Base-by-base conservation (phyloP, 2,888 invertebrate genomes). In the Cryptus armator region DNA sequence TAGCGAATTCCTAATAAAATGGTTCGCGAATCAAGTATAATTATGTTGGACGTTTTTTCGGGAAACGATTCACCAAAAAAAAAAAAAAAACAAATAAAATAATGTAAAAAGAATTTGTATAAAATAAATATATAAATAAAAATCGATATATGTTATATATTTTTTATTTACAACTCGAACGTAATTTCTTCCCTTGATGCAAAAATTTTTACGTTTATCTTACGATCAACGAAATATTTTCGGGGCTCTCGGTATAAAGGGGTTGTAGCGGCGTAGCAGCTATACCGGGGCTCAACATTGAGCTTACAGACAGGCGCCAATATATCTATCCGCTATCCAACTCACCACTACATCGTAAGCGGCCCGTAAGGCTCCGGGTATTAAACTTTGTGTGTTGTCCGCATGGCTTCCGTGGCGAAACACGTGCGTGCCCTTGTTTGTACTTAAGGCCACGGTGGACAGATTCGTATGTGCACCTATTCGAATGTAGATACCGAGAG, bases 251-350 rank as follows among this genome's bases (percentile, higher is more conserved):
- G 3, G 86, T 66, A 89, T 88, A 81, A 79, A 90, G 90, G 83
- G 89, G 67, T 87, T 88, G 87, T 87, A 87, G 87, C 87, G 70
- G 87, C 88, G 87, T 87, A 86, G 87, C 87, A 81, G 37, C 79
- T 87, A 89, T 89, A 88, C 89, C 89, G 90, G 90, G 89, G 92
- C 90, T 91, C 91, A 91, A 89, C 90, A 87, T 87, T 87, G 87
- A 89, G 91, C 90, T 92, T 91, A 92, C 90, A 90, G 90, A 89
- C 91, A 89, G 90, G 90, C 91, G 91, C 91, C 92, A 91, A 91
- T 92, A 91, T 92, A 91, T 89, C 90, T 89, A 87, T 86, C 83
- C 80, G 74, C 59, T 67, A 77, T 62, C 53, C 76, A 86, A 82
- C 84, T 85, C 89, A 89, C 87, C 84, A 76, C 76, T 85, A 78